Evolutionary conservation across 2,113 vertebrate species (phyloP), one percentile per base, ranked within the genome.

Genomic region (Ardeotis arabs): DNA sequence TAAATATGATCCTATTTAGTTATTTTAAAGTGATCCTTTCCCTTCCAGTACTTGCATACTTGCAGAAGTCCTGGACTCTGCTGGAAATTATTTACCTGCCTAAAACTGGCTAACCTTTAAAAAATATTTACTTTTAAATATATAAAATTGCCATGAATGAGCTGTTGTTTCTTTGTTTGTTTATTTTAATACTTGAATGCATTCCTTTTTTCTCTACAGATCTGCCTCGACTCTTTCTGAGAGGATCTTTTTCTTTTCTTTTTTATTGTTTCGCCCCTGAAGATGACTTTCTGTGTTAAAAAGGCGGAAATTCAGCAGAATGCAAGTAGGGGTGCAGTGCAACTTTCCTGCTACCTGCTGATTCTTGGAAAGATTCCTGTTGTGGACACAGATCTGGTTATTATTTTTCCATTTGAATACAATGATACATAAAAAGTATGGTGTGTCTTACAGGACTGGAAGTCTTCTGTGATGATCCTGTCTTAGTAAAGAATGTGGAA

Each of bases 361-460:
- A 29, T 79, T 72, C 52, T 84, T 53, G 13, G 25, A n/a, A 81
- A 47, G 37, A 41, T 37, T 77, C 47, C 37, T 55, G 3, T 77
- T 67, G 29, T 1, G 1, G 47, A 35, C 21, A 29, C 14, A 77
- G 44, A 19, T 21, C 8, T 63, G 14, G 4, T 84, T 73, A 24
- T 47, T 89, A 18, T 49, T 58, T 31, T 77, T 67, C n/a, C 31
- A 25, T 45, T 72, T 3, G 3, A 75, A 64, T 63, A 63, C 29
- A 76, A 21, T 12, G 31, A 25, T 75, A 15, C 7, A 16, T 80
- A 44, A 25, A 58, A 89, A 62, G 17, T 87, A 27, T 0, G 49
- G 10, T 84, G 17, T 97, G 23, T 94, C 94, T 97, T 96, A 37
- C 88, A 99, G 99, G 99, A 58, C 96, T 99, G 95, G 99, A 99